These are phyloP conservation scores for Eurystomus glaucurus DNA, from an alignment of 2,797 vertebrate species.

Conservation along the genomic window DNA sequence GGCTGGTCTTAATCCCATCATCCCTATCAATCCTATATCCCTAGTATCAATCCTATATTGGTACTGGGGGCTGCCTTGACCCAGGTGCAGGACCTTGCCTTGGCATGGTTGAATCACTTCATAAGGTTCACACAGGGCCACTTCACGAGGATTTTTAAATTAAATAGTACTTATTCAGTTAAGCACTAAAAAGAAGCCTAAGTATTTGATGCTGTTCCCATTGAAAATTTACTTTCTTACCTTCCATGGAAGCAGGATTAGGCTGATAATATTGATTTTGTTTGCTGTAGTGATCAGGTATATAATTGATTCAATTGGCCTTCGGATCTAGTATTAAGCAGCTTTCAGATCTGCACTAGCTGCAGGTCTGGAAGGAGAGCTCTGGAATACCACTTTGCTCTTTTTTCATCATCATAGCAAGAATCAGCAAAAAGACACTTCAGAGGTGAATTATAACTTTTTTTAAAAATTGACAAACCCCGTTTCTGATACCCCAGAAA, in stretches of 20 bases:
- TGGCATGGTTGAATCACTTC: too few species aligned
- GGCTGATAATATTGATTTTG: not conserved
- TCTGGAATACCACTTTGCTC: not conserved
- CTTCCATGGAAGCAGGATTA: not conserved
- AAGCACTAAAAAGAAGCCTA: not conserved
- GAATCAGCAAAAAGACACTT: not conserved
- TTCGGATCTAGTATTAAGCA: not conserved
- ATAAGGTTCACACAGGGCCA: too few species aligned
- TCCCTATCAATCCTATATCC: too few species aligned
- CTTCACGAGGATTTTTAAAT: not conserved
- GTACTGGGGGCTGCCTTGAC: too few species aligned
- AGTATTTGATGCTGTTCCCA: not conserved
- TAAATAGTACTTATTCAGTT: not conserved
- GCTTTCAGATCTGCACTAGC: not conserved
- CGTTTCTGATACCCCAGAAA: not conserved
- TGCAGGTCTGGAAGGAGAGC: not conserved
- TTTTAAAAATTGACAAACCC: not conserved
- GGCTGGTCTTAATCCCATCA: too few species aligned
- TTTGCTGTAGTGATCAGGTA: not conserved
- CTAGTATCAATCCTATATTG: too few species aligned
- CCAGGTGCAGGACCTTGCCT: too few species aligned
- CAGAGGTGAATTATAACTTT: not conserved
- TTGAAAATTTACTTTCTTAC: not conserved
- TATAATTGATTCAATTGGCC: not conserved
- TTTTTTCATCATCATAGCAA: not conserved